Base-by-base conservation (phyloP, 2,113 vertebrate genomes). In the Chaenogobius annularis region DNA sequence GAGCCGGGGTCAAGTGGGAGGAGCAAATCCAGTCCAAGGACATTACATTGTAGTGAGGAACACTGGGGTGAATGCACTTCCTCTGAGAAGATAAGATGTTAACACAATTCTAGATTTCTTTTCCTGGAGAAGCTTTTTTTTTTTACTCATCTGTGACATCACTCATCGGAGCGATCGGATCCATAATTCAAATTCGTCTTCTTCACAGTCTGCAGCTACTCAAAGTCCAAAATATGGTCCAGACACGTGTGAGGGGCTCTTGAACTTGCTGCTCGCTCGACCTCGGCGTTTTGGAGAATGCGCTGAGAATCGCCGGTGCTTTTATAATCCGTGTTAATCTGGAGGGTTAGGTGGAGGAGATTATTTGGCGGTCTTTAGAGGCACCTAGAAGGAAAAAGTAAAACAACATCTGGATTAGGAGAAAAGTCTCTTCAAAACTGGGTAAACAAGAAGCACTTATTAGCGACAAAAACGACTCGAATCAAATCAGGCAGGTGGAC, bases 271-370 rank as follows among this genome's bases (percentile, higher is more conserved):
- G 68, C 66, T 35, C 73, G 68, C 73, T 74, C 59, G 35, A 47
- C 73, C 54, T 73, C 73, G 66, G n/a, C 6, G 63, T 15, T 70
- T 26, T 80, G 1, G 19, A 3, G 3, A 67, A 73, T 13, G 54
- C 73, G 71, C 62, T 50, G 74, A n/a, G n/a, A n/a, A 84, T 87
- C 82, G 81, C 73, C 72, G 81, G 70, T 22, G 68, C 77, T 17
- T 66, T 69, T 17, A 50, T 85, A 87, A 90, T 89, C 85, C 85
- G 68, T 64, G 74, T 77, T 91, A 91, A 90, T 89, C 88, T 80
- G 12, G 50, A 48, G 17, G 59, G 69, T 83, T 86, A 84, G 75
- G 82, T 81, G 78, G 66, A 83, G 77, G 76, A 80, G 78, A 83
- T 79, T 87, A 82, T 76, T 12, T 26, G 70, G n/a, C n/a, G n/a